Evolutionary conservation across 2,888 invertebrate species (phyloP).

Genomic region (Hydrotaea cyrtoneurina): DNA sequence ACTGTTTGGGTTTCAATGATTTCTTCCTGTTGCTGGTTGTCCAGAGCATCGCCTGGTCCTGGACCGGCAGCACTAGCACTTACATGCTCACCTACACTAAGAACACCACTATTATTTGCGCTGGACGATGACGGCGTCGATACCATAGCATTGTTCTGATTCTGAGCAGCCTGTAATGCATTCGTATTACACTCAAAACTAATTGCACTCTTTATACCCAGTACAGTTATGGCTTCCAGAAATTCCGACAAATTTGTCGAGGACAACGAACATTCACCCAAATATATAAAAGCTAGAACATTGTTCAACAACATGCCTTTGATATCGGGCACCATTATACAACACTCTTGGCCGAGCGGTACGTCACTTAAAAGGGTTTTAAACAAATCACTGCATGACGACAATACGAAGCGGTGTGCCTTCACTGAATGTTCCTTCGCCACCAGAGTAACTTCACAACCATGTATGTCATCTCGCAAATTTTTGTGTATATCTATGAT

Average conservation of each 20-base stretch:
- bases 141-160: constrained; percentile 50
- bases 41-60: constrained; percentile 3
- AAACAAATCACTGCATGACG: constrained; percentile 79
- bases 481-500: constrained; percentile 79
- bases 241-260: constrained; percentile 78
- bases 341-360: constrained; percentile 76
- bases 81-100: background rate
- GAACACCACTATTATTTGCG: background rate
- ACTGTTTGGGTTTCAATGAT: constrained; percentile 72
- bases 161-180: constrained; percentile 55
- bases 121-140: background rate
- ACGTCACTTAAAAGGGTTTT: constrained; percentile 76
- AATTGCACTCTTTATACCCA: constrained; percentile 80
- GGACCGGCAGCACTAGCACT: background rate
- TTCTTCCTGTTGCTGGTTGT: constrained; percentile 71
- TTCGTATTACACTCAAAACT: constrained; percentile 79
- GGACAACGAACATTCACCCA: constrained; percentile 78
- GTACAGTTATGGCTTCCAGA: constrained; percentile 78
- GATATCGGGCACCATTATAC: constrained; percentile 79
- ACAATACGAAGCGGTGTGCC: constrained; percentile 79
- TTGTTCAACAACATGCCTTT: constrained; percentile 76
- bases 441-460: constrained; percentile 78
- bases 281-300: constrained; percentile 79
- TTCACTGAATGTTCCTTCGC: constrained; percentile 77
- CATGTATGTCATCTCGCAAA: constrained; percentile 74